Evolutionary conservation across 2,797 vertebrate species (phyloP).

Genomic region (Poeciliopsis turneri): DNA sequence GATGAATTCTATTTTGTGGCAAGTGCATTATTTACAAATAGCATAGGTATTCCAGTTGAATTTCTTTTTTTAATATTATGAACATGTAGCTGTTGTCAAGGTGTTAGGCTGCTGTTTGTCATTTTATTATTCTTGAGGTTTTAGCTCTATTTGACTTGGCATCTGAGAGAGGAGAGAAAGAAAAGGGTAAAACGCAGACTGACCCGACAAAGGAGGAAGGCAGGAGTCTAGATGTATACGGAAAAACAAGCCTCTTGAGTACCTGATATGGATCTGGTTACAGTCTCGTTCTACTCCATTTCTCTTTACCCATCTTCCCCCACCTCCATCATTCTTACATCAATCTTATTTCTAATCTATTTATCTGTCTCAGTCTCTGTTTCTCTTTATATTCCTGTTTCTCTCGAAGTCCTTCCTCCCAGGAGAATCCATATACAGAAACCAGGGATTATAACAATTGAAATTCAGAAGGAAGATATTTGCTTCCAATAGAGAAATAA

Average conservation of each 20-base stretch:
- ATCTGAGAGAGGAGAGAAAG: constrained; percentile 39
- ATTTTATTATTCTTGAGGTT: constrained; percentile 13
- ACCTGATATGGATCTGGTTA: constrained; percentile 65
- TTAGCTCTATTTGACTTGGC: constrained; percentile 46
- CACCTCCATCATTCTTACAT: constrained; percentile 34
- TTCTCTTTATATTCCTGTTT: constrained; percentile 19
- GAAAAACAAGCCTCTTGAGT: constrained; percentile 68
- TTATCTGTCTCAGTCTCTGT: constrained; percentile 32
- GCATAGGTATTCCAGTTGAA: constrained; percentile 4
- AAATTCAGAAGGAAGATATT: constrained; percentile 58
- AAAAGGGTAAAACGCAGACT: constrained; percentile 64
- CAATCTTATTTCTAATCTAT: constrained; percentile 56
- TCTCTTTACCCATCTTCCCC: constrained; percentile 41
- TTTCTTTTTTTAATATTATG: constrained; percentile 9
- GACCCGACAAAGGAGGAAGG: constrained; percentile 35
- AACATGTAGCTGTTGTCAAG: constrained; percentile 21
- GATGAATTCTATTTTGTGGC: not conserved
- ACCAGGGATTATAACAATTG: constrained; percentile 47
- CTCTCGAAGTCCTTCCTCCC: constrained; percentile 28
- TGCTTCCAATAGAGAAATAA: constrained; percentile 60
- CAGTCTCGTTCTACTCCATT: constrained; percentile 57
- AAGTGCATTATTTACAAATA: not conserved
- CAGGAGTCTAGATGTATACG: constrained; percentile 62
- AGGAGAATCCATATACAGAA: constrained; percentile 32
- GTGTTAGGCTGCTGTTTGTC: constrained; percentile 34